phyloP scores from a whole-genome alignment of 2,888 invertebrate genomes.

The Ptychoptera albimana region DNA sequence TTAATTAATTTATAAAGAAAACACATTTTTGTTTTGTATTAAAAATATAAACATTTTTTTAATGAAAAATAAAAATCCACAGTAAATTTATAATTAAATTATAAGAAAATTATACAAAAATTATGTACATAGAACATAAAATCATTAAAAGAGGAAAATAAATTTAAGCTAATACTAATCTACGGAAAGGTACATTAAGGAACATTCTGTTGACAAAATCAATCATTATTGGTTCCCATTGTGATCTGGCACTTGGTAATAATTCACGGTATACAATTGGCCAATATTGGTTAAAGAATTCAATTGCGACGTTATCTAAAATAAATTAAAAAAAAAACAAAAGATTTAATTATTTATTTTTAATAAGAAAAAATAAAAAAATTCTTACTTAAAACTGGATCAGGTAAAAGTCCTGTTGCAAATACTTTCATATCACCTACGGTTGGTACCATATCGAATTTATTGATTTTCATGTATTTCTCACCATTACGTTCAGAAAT shows the following conservation, averaged over 20 bases:
- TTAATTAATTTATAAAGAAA: too few relatives aligned
- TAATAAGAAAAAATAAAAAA: background rate
- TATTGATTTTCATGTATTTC: constrained; percentile 38
- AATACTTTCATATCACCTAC: constrained; percentile 43
- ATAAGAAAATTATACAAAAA: too few relatives aligned
- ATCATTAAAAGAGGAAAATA: too few relatives aligned
- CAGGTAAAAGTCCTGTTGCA: constrained; percentile 41
- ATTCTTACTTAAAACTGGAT: constrained; percentile 48
- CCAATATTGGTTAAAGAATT: constrained; percentile 42
- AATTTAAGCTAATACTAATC: constrained; percentile 7
- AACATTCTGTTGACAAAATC: constrained; percentile 23
- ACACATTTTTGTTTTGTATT: too few relatives aligned
- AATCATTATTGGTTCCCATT: constrained; percentile 24
- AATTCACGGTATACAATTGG: constrained; percentile 33
- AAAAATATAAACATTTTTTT: too few relatives aligned
- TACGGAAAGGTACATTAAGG: constrained; percentile 23
- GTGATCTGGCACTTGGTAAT: constrained; percentile 28
- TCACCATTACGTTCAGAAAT: constrained; percentile 37
- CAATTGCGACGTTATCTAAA: constrained; percentile 29
- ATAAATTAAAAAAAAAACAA: constrained; percentile 11
- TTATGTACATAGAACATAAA: too few relatives aligned
- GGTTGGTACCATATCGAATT: constrained; percentile 45
- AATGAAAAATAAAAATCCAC: too few relatives aligned
- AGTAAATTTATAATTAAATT: background rate
- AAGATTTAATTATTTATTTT: background rate